Percentiles rank a stretch among this genome's conserved stretches.
These are phyloP conservation scores for Halisarca cf. caerulea DNA, from an alignment of 37 sponge, comb jelly and placozoan genomes.

Conservation along the genomic window DNA sequence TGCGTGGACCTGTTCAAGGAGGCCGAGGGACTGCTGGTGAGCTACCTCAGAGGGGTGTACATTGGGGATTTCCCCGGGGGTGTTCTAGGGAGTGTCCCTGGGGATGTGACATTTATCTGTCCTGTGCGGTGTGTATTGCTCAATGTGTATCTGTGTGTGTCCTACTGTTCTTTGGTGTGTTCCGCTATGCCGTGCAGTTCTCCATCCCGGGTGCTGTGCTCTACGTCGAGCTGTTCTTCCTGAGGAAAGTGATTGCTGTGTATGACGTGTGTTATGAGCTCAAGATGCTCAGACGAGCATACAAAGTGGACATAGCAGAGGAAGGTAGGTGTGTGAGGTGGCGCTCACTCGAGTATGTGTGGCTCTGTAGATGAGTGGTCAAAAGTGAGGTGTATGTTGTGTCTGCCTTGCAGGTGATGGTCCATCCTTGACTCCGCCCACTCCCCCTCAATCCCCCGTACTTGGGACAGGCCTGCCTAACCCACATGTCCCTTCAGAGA, in stretches of 20 bases:
- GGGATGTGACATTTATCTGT: too few species aligned
- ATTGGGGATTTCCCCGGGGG: too few species aligned
- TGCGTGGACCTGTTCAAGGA: constrained; percentile 73
- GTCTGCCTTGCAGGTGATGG: background rate
- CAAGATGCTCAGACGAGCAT: constrained; percentile 47
- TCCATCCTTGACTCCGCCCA: constrained; percentile 29
- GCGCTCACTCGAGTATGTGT: background rate
- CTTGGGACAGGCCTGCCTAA: constrained; percentile 9
- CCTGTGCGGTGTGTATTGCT: background rate
- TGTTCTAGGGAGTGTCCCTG: too few species aligned
- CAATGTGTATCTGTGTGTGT: background rate
- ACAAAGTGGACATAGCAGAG: constrained; percentile 48
- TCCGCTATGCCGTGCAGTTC: constrained; percentile 22
- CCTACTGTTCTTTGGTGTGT: background rate
- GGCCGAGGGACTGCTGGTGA: constrained; percentile 64
- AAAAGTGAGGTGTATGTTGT: background rate
- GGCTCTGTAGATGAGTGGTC: background rate
- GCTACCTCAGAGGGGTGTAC: too few species aligned
- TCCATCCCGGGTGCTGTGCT: constrained; percentile 46
- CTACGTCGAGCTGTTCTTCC: constrained; percentile 78
- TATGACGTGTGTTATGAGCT: constrained; percentile 75
- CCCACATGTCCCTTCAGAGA: constrained; percentile 62
- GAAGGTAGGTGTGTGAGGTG: constrained; percentile 44
- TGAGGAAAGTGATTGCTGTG: constrained; percentile 64
- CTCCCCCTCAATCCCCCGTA: constrained; percentile 58